Evolutionary conservation across 2,888 invertebrate genomes (phyloP), one percentile per base, ranked within the genome.

Genomic region (Drosophila niveifrons): DNA sequence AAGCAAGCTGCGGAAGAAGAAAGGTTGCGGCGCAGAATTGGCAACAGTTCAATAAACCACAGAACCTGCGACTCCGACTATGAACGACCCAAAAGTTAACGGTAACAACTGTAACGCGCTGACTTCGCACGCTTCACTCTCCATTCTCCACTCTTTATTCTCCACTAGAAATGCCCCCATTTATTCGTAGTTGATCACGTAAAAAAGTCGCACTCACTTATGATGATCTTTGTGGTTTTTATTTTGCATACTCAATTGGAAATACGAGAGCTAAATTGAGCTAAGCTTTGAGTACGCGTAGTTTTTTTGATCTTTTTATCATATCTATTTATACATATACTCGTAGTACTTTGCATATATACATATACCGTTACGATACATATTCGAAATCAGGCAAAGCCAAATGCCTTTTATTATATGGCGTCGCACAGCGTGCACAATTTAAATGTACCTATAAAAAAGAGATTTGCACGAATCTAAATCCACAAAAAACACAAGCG

Each of bases 401-500:
- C 23, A 65, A 68, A 65, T 36, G 52, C 46, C 47, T 64, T 76
- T 65, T 64, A 72, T 84, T 78, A 57, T 64, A 46, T 62, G 41
- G 36, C 29, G 62, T 50, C 39, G 50, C 53, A 53, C 74, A 53
- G 51, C 31, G 51, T 43, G 63, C 67, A 63, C 66, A 75, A 83
- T 81, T 83, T 81, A 57, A 87, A 73, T 67, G 74, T 77, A 67
- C 55, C 65, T 70, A 80, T 80, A 86, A 88, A 88, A 83, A 80
- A 62, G 58, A 78, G 83, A 88, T 88, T 83, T 83, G 81, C 87
- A 75, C 81, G 83, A 78, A 63, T 86, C 66, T 80, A 68, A 83
- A 83, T 66, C 67, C 47, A 58, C 52, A 47, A 62, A 53, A 47
- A 62, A 53, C 58, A 53, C 28, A 23, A n/a, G 23, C 13, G n/a